Evolutionary conservation across 2,113 vertebrate species (phyloP), one percentile per base, ranked within the genome.

Genomic region (Chloroceryle aenea): DNA sequence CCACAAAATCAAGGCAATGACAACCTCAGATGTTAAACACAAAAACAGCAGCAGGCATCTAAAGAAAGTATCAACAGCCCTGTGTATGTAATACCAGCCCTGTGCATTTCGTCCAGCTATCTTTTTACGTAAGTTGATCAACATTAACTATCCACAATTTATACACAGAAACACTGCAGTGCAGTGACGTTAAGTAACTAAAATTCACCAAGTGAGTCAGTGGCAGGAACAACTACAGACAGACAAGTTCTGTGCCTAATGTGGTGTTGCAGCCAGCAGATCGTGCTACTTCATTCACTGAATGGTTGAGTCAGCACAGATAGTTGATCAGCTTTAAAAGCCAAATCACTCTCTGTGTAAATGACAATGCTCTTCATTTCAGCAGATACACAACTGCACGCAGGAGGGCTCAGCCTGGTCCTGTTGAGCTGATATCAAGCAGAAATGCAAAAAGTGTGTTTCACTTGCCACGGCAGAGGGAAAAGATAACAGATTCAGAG

Each of bases 201-300:
- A 88, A 91, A 88, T 86, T 85, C 85, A 74, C 63, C 18, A 43
- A 87, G 62, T 81, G 93, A 94, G 62, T 95, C 93, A 87, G 66
- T 66, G 69, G 61, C 72, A 84, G 94, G 94, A 90, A 82, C 43
- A 69, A 73, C 83, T 10, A 77, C 32, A 96, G 78, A 86, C 90
- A 86, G 80, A 81, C 52, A 89, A 45, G 73, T 78, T 74, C 88
- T 75, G 84, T 88, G 94, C 81, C 76, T 53, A 43, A 34, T 7
- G 32, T 19, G 52, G 43, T 67, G 76, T 67, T 79, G 66, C 89
- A 83, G 66, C 56, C 47, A 79, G 75, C 77, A 79, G 78, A 91
- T 80, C 6, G 5, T 29, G 72, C 22, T 27, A 17, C 45, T 83
- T 77, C 77, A 47, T 82, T 94, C 72, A 59, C 67, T 55, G 19